Base-by-base conservation (phyloP, 2,797 vertebrate species). In the Alca torda region DNA sequence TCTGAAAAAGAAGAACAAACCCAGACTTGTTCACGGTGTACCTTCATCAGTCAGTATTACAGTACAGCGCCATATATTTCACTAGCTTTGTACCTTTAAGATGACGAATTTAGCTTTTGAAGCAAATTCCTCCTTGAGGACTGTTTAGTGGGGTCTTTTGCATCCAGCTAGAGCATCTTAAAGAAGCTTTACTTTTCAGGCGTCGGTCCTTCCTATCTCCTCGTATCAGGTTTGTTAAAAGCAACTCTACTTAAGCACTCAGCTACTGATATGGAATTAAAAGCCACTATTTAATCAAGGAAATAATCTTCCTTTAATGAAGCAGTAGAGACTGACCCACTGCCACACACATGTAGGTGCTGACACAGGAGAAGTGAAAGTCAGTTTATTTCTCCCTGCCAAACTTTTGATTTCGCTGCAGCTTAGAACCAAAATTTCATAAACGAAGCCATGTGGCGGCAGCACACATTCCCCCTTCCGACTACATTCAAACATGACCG, bases 311-410 rank as follows among this genome's bases (percentile, higher is more conserved):
- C n/a, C 53, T 81, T 87, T 56, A 33, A 76, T 53, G 10, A 81
- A 89, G 25, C 3, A 68, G 28, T 30, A 69, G 33, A 51, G 84
- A 84, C 51, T 54, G 86, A 92, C 26, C 65, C 43, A 69, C 70
- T 77, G 56, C 64, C 68, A 53, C 39, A 73, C 13, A 33, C 33
- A 35, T 0, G 0, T 2, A 65, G 31, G 39, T 0, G 2, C 13
- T 79, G 39, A 89, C 48, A 88, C 3, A 85, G 43, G 84, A 85
- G 17, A 80, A 60, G 48, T 43, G 16, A 69, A 87, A 91, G 33
- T 3, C 0, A 0, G 11, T 80, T 92, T 80, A 53, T 23, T 93
- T 72, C 67, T 78, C 53, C 50, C 25, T 84, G 46, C 11, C 43
- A 78, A 9, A 10, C 18, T 90, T 83, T 39, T 25, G 4, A 39